Evolutionary conservation across 2,113 vertebrate genomes (phyloP).

Genomic region (Paralichthys olivaceus): DNA sequence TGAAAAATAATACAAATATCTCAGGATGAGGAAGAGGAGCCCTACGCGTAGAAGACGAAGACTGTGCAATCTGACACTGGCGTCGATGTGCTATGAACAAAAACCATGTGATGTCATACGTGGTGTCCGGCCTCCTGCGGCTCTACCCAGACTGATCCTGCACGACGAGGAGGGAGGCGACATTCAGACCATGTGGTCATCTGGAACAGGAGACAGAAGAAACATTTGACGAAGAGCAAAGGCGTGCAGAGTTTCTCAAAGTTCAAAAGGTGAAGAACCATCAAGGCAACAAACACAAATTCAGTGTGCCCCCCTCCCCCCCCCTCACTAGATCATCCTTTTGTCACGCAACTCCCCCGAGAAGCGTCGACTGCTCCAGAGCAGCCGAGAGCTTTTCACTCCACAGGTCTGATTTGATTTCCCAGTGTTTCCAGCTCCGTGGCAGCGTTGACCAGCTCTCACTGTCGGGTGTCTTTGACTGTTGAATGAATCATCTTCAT

Average conservation of each 20-base stretch:
- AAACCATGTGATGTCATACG: no score
- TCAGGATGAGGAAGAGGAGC: no score
- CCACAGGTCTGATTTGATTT: conserved; percentile 16
- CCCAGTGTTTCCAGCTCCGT: conserved; percentile 54
- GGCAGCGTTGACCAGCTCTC: conserved; percentile 48
- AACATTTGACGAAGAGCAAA: neutral
- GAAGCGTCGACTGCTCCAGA: conserved; percentile 31
- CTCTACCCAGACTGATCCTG: no score
- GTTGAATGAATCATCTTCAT: conserved; percentile 34
- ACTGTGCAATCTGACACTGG: no score
- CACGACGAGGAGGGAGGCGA: neutral
- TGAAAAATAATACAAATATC: no score
- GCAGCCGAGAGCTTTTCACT: conserved; percentile 67
- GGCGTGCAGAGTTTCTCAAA: neutral
- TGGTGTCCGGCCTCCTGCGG: no score
- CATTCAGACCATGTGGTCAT: neutral
- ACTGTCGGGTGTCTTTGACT: conserved; percentile 34
- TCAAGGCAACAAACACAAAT: conserved; percentile 47
- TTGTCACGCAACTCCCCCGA: conserved; percentile 60
- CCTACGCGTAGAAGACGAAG: no score
- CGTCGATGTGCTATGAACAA: no score
- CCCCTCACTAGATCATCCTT: conserved; percentile 53
- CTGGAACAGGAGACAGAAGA: neutral
- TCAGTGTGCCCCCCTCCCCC: neutral
- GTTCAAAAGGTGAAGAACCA: conserved; percentile 30